These are phyloP conservation scores for Wiebesia pumilae DNA, from an alignment of 1,140 invertebrate genomes.

Conservation along the genomic window DNA sequence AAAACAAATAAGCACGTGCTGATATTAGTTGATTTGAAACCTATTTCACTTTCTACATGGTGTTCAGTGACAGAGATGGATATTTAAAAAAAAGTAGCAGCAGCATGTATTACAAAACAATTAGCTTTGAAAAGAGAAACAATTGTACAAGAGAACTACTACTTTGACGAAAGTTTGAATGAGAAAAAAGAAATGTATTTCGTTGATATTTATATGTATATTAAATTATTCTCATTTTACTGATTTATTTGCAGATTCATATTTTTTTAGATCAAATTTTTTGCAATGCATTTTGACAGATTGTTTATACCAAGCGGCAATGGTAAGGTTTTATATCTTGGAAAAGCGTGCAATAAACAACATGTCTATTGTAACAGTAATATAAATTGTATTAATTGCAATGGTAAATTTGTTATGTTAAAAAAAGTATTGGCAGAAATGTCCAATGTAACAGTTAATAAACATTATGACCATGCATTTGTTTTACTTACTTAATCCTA, in stretches of 20 bases:
- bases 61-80: constrained; percentile 14
- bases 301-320: constrained; percentile 69
- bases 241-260: constrained; percentile 67
- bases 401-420: constrained; percentile 69
- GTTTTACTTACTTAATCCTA: constrained; percentile 53
- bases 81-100: neutral
- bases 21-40: constrained; percentile 30
- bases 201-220: constrained; percentile 72
- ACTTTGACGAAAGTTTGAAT: constrained; percentile 39
- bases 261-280: constrained; percentile 67
- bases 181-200: constrained; percentile 58
- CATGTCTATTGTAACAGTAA: constrained; percentile 73
- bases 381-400: constrained; percentile 70
- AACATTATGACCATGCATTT: constrained; percentile 71
- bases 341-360: constrained; percentile 73
- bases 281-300: constrained; percentile 67
- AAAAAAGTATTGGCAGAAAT: constrained; percentile 66
- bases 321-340: constrained; percentile 71
- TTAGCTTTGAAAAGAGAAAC: constrained; percentile 13
- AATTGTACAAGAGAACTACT: constrained; percentile 22
- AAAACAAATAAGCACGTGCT: constrained; percentile 14
- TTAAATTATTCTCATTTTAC: constrained; percentile 70
- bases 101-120: constrained; percentile 17
- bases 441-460: constrained; percentile 71
- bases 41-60: constrained; percentile 6